Conservation (phyloP, 2,113 vertebrate species). For the Neoarius graeffei region DNA sequence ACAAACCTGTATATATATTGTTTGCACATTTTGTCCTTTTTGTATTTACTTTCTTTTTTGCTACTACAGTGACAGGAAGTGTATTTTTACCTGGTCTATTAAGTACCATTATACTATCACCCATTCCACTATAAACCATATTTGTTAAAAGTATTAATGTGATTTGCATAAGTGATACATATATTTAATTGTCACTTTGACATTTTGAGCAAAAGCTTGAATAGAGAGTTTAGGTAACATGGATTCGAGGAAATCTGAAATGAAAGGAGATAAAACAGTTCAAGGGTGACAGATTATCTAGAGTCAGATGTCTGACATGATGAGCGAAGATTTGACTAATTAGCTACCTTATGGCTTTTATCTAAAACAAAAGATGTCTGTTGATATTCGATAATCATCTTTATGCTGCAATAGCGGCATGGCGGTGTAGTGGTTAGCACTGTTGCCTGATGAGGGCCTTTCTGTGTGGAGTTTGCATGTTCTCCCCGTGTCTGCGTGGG, state of each 20-base stretch:
- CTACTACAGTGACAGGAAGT: neutral
- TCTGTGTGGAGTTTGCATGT: too few species aligned
- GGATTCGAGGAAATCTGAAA: conserved; percentile 33
- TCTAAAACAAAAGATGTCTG: neutral
- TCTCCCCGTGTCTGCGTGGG: too few species aligned
- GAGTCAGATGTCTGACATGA: conserved; percentile 4
- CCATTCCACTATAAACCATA: neutral
- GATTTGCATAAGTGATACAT: neutral
- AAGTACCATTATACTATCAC: neutral
- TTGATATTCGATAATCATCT: neutral
- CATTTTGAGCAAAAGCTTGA: neutral
- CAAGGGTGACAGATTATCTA: conserved; percentile 59
- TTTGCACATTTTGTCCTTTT: neutral
- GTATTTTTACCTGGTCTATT: neutral
- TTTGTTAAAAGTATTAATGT: neutral
- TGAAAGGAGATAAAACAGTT: conserved; percentile 51
- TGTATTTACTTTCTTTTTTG: neutral
- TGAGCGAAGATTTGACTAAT: neutral
- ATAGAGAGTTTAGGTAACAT: neutral
- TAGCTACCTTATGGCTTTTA: neutral
- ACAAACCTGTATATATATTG: neutral
- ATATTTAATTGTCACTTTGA: neutral
- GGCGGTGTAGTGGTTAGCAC: too few species aligned
- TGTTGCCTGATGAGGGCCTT: too few species aligned
- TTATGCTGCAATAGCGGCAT: too few species aligned